phyloP scores from a whole-genome alignment of 2,113 vertebrate species.

The Antechinus stuartii region DNA sequence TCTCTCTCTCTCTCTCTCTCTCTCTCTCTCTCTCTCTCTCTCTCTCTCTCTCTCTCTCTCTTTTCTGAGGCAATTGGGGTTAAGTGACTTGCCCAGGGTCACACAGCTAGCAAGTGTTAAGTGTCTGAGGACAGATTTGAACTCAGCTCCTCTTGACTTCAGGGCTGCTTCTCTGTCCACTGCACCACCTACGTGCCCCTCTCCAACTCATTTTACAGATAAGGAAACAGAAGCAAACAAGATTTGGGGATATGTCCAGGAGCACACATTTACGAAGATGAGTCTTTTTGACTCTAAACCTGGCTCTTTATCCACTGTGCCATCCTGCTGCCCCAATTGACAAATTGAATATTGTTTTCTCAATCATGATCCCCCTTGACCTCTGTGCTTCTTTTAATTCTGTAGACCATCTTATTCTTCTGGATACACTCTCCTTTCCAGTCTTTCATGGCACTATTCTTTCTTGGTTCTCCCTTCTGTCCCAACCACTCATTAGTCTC shows the following conservation, averaged over 20 bases:
- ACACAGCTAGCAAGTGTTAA: no score
- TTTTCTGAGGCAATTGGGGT: no score
- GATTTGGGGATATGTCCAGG: background rate
- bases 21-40: no score
- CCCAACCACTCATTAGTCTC: background rate
- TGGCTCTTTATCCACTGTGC: background rate
- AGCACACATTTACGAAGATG: background rate
- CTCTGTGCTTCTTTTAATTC: background rate
- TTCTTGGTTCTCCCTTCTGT: background rate
- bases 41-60: no score
- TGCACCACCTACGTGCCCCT: background rate
- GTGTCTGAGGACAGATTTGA: no score
- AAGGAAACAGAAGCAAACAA: background rate
- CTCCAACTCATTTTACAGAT: background rate
- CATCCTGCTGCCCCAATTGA: background rate
- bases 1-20: no score
- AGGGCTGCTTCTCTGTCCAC: no score
- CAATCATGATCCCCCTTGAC: background rate
- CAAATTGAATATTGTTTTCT: background rate
- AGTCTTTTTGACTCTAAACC: no score
- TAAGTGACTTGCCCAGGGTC: no score
- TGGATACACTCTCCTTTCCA: background rate
- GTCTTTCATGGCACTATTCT: background rate
- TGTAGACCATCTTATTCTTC: background rate
- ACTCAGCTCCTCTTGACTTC: no score